Conservation (phyloP, 1,140 invertebrate species). For the Drosophila asahinai region DNA sequence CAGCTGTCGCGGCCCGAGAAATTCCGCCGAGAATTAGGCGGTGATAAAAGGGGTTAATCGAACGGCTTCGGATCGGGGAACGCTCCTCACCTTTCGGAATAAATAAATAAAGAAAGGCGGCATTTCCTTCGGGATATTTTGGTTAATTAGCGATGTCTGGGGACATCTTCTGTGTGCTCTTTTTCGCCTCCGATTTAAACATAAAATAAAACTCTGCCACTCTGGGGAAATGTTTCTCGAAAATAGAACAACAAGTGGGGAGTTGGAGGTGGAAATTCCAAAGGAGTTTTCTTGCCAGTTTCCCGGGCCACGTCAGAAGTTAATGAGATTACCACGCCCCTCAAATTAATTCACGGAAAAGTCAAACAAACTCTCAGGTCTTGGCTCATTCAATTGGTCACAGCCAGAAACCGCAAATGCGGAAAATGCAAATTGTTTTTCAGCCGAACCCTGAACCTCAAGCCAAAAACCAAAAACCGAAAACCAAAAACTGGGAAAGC, state of each 20-base stretch:
- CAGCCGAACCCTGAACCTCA: conserved; percentile 30
- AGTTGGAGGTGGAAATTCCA: conserved; percentile 1
- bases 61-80: conserved; percentile 36
- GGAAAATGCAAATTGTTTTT: conserved; percentile 80
- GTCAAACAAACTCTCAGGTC: conserved; percentile 35
- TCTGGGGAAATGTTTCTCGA: conserved; percentile 60
- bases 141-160: conserved; percentile 73
- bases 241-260: conserved; percentile 49
- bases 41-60: conserved; percentile 82
- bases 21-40: conserved; percentile 71
- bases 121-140: conserved; percentile 58
- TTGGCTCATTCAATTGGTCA: conserved; percentile 20
- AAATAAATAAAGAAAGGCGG: conserved; percentile 19
- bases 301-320: conserved; percentile 32
- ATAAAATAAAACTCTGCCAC: conserved; percentile 54
- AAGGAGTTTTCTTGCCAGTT: conserved; percentile 12
- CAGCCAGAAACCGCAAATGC: conserved; percentile 69
- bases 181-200: conserved; percentile 55
- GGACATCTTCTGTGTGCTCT: conserved; percentile 58
- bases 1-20: conserved; percentile 54
- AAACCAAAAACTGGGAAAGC: neutral
- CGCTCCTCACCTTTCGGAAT: conserved; percentile 45
- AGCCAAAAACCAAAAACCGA: conserved; percentile 7
- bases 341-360: conserved; percentile 75
- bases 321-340: conserved; percentile 79